Conservation (phyloP, 2,113 vertebrate species). For the Albula glossodonta region DNA sequence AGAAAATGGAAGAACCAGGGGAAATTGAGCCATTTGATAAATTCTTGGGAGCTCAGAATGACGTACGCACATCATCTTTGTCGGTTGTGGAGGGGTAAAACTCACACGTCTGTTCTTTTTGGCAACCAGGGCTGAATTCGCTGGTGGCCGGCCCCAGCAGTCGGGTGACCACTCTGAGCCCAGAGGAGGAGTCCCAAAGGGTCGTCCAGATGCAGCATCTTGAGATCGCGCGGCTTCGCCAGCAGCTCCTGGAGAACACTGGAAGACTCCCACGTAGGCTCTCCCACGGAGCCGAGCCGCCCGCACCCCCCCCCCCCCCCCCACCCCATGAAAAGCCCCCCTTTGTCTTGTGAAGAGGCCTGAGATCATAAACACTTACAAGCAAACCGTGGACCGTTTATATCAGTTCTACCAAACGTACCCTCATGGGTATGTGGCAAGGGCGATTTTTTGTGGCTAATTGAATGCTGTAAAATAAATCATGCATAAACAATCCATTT, state of each 20-base stretch:
- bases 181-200: constrained; percentile 67
- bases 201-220: constrained; percentile 77
- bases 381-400: background rate
- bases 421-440: background rate
- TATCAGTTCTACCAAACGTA: background rate
- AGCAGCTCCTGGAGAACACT: constrained; percentile 58
- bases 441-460: too few species aligned
- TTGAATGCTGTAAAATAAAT: too few species aligned
- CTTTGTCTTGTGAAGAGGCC: too few species aligned
- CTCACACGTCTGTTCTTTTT: background rate
- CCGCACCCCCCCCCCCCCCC: too few species aligned
- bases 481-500: too few species aligned
- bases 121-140: background rate
- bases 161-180: constrained; percentile 58
- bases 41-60: background rate
- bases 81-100: too few species aligned
- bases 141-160: background rate
- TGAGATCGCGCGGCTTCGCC: constrained; percentile 72
- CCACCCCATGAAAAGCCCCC: background rate
- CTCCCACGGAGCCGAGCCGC: too few species aligned
- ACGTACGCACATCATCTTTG: background rate
- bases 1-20: too few species aligned
- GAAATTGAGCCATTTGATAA: too few species aligned
- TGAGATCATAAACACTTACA: background rate
- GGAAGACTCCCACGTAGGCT: background rate